Evolutionary conservation across 2,113 vertebrate species (phyloP), one percentile per base, ranked within the genome.

Genomic region (Zosterops pallidus): DNA sequence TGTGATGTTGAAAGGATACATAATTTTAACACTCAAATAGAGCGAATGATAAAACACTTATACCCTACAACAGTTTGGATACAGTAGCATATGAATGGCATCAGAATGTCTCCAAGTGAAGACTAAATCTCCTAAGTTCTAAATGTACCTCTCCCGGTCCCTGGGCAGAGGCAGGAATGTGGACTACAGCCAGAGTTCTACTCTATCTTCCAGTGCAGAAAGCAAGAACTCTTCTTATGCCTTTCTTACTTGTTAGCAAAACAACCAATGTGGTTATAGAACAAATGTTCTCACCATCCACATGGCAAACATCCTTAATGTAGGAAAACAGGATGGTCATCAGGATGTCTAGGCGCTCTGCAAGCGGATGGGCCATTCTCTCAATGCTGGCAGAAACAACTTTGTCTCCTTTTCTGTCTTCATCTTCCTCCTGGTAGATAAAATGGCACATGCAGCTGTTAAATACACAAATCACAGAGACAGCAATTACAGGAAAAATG

Each of bases 271-370:
- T 41, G 28, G 5, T 72, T 57, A 28, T 2, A 42, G 9, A 28
- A 37, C n/a, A 70, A n/a, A 29, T 23, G 57, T 37, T 39, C 70
- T 98, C 97, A 99, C 99, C 99, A 26, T 98, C 96, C 17, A 97
- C 82, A 0, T 98, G 95, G 95, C 98, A 99, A 91, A 98, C 18
- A 29, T 99, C 99, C 83, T 98, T 99, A 83, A 99, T 97, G 62
- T 99, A 99, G 13, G 98, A 96, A 93, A 99, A 97, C 19, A 99
- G 85, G 59, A 99, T 96, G 4, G 92, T 97, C 97, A 99, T 98
- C 62, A 99, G 97, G 46, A 98, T 88, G 92, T 99, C 99, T 77
- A 99, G 97, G 53, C 98, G 98, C 53, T 99, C 99, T 4, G 99
- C 99, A 16, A 98, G 96, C 0, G 99, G 98, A 89, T 99, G 99